Percentiles rank a stretch among this genome's conserved stretches.
phyloP scores from a whole-genome alignment of 2,888 invertebrate genomes.

The Monopis laevigella region DNA sequence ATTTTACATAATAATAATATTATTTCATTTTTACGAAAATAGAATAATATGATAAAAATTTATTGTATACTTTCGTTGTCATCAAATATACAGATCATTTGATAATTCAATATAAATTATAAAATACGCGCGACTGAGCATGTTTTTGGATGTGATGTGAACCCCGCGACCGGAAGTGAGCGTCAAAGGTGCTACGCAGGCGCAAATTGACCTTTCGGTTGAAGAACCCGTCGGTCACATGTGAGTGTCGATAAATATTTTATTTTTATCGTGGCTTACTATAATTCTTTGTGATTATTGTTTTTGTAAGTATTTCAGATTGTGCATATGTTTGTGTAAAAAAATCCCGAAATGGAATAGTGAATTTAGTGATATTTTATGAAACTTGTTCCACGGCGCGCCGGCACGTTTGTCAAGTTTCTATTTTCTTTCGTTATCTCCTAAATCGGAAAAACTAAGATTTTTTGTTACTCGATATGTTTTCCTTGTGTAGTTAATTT shows the following conservation, averaged over 20 bases:
- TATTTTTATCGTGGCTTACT: slow-evolving; percentile 59
- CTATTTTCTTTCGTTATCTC: slow-evolving; percentile 40
- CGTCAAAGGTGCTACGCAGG: slow-evolving; percentile 74
- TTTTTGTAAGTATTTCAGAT: slow-evolving; percentile 62
- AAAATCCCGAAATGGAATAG: slow-evolving; percentile 36
- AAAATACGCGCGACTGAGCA: slow-evolving; percentile 53
- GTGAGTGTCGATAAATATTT: slow-evolving; percentile 79
- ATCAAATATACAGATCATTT: too few relatives aligned
- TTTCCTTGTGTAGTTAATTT: not conserved
- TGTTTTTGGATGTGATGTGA: slow-evolving; percentile 53
- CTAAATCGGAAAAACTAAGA: slow-evolving; percentile 26
- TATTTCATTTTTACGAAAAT: too few relatives aligned
- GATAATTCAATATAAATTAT: too few relatives aligned
- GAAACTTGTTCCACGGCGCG: slow-evolving; percentile 30
- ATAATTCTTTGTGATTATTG: slow-evolving; percentile 46
- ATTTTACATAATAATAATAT: too few relatives aligned
- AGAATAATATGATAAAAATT: too few relatives aligned
- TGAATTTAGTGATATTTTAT: slow-evolving; percentile 50
- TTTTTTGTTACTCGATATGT: not conserved
- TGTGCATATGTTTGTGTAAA: slow-evolving; percentile 53
- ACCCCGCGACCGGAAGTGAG: slow-evolving; percentile 66
- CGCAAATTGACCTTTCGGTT: slow-evolving; percentile 80
- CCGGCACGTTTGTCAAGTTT: slow-evolving; percentile 63
- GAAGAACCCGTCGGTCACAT: slow-evolving; percentile 91
- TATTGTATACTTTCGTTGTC: too few relatives aligned